phyloP scores from a whole-genome alignment of 2,888 invertebrate species.

The Polia nebulosa region DNA sequence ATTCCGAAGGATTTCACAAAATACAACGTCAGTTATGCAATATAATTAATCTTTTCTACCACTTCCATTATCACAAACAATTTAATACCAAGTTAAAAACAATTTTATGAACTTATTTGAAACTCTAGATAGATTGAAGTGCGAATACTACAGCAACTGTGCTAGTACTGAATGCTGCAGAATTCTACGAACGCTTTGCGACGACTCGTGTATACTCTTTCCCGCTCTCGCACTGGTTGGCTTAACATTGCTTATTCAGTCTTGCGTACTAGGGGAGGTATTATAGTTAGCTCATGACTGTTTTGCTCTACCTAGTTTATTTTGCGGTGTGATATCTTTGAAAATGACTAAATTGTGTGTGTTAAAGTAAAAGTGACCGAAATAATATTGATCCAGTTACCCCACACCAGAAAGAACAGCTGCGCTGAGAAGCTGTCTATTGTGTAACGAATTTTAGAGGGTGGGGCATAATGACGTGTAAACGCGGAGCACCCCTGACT shows the following conservation, averaged over 20 bases:
- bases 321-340: not conserved
- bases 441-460: not conserved
- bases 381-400: slow-evolving; percentile 17
- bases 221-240: slow-evolving; percentile 9
- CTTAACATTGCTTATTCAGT: slow-evolving; percentile 22
- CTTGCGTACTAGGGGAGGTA: slow-evolving; percentile 16
- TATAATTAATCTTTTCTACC: not conserved
- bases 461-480: not conserved
- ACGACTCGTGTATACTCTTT: slow-evolving; percentile 13
- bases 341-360: not conserved
- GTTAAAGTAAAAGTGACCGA: not conserved
- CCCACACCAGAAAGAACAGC: not conserved
- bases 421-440: not conserved
- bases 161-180: slow-evolving; percentile 25
- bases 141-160: slow-evolving; percentile 1
- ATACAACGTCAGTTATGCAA: not conserved
- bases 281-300: not conserved
- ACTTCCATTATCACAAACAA: not conserved
- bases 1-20: slow-evolving; percentile 14
- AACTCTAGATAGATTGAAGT: slow-evolving; percentile 5
- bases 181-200: slow-evolving; percentile 2
- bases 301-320: not conserved
- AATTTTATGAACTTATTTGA: slow-evolving; percentile 22
- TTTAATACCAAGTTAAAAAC: slow-evolving; percentile 12
- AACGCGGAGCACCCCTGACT: not conserved